phyloP scores from a whole-genome alignment of 2,113 vertebrate species.

The Cnemophilus loriae region DNA sequence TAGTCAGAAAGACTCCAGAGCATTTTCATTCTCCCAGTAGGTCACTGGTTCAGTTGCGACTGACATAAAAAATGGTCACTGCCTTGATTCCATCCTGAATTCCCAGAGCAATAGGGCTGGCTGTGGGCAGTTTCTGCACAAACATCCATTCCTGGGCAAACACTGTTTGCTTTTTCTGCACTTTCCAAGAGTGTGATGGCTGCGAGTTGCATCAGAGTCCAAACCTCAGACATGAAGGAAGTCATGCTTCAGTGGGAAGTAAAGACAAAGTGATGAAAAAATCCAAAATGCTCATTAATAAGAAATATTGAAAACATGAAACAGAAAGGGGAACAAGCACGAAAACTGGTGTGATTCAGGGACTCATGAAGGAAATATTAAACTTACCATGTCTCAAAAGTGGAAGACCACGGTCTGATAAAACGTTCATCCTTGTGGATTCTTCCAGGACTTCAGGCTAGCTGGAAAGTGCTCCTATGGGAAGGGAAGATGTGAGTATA shows the following conservation, averaged over 20 bases:
- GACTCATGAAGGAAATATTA: not conserved
- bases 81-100: not conserved
- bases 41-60: accelerated
- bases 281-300: not conserved
- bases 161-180: not conserved
- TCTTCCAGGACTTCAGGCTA: not conserved
- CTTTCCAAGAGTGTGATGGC: not conserved
- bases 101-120: not conserved
- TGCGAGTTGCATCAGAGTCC: not conserved
- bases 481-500: not conserved
- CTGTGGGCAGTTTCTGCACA: not conserved
- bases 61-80: not conserved
- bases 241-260: not conserved
- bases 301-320: not conserved
- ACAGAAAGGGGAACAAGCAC: not conserved
- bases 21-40: not conserved
- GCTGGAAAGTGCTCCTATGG: not conserved
- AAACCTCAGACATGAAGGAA: not conserved
- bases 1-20: not conserved
- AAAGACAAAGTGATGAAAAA: not conserved
- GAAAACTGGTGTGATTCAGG: not conserved
- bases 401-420: not conserved
- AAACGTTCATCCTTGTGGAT: accelerated
- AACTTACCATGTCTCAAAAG: not conserved
- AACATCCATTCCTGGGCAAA: not conserved